Evolutionary conservation across 2,113 vertebrate genomes (phyloP).

Genomic region (Oenanthe melanoleuca): DNA sequence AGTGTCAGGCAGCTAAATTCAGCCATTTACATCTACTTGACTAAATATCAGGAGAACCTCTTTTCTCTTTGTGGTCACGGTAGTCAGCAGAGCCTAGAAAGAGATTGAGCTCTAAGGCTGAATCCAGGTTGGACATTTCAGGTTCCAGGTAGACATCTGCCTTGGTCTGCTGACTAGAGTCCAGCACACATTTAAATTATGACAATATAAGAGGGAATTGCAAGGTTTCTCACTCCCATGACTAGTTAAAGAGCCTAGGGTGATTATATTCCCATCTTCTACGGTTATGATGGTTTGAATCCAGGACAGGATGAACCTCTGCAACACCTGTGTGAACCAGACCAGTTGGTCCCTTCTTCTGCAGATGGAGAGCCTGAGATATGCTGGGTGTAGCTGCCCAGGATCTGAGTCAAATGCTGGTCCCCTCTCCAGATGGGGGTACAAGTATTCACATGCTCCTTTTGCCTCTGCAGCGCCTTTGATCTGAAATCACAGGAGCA

Average conservation of each 20-base stretch:
- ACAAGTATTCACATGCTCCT: constrained; percentile 41
- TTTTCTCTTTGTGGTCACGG: not conserved
- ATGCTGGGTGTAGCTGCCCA: not conserved
- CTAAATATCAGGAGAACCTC: not conserved
- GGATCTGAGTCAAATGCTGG: not conserved
- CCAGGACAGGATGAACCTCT: not conserved
- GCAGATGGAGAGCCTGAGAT: constrained; percentile 20
- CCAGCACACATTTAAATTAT: not conserved
- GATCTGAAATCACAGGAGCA: not conserved
- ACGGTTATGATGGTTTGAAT: not conserved
- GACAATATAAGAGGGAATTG: not conserved
- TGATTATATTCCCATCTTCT: not conserved
- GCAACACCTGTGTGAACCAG: not conserved
- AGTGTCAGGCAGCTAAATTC: not conserved
- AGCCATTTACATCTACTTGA: not conserved
- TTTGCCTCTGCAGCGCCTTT: constrained; percentile 19
- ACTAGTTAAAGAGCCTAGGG: not conserved
- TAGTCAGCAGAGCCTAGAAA: not conserved
- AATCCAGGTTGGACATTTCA: not conserved
- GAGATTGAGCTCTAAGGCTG: not conserved
- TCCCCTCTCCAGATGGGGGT: not conserved
- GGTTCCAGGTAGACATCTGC: not conserved
- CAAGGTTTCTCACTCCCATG: not conserved
- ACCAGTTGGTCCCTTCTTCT: not conserved
- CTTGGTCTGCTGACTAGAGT: not conserved